Base-by-base conservation (phyloP, 64 coral and sea anemone genomes). In the Catalaphyllia jardinei region DNA sequence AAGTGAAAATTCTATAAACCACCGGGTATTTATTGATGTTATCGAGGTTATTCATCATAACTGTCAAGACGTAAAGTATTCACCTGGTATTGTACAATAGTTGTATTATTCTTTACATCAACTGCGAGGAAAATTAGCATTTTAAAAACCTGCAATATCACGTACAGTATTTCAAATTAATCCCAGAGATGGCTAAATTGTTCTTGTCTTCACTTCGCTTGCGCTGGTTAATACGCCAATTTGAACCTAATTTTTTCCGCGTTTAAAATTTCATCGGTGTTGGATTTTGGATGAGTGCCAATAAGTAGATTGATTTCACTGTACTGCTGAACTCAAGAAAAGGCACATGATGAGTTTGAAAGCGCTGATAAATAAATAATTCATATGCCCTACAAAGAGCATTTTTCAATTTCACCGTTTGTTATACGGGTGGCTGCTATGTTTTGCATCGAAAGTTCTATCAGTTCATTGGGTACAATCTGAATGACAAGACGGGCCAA, bases 341-440 rank as follows among this genome's bases (percentile, higher is more conserved):
- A 65, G 63, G 65, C n/a, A 65, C 31, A 63, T 83, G 14, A 46
- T 52, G 3, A 28, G 4, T 57, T 51, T 71, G n/a, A 71, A 64
- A 71, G 62, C 63, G 28, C 20, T 85, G 81, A 71, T 85, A 24
- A 85, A 71, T 85, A 24, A 85, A 85, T 85, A 51, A 85, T 85
- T 85, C 8, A 85, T 52, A 31, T 31, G 30, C 17, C 60, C 6
- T 50, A 52, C n/a, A 69, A 69, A 69, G 6, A 69, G 65, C 24
- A 51, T 1, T 17, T 71, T 67, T 69, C 35, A 85, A 69, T 28
- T 71, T 71, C 28, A 1, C 24, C 76, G 54, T 79, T 55, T 10
- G 20, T 51, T 27, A 15, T 29, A 71, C 38, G 31, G 2, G 29
- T 38, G 4, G 63, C 71, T 69, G 39, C 80, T 67, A 83, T 51